Percentiles rank a stretch among this genome's conserved stretches.
These are phyloP conservation scores for Telenomus remus DNA, from an alignment of 1,140 invertebrate genomes.

Conservation along the genomic window DNA sequence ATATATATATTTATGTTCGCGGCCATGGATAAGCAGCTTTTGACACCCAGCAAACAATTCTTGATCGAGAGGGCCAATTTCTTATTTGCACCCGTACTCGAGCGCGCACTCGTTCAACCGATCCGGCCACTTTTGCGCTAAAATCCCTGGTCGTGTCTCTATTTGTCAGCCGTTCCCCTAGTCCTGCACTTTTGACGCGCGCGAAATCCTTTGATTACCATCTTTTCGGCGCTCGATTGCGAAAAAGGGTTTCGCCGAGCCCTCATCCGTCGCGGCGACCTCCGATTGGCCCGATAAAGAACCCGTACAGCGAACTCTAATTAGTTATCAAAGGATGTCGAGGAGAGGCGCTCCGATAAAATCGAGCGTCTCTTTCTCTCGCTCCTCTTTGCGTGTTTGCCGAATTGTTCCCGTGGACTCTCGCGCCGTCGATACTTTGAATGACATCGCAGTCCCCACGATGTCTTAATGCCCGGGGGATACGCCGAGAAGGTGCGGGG, in stretches of 20 bases:
- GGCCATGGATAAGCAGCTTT: constrained; percentile 29
- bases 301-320: constrained; percentile 70
- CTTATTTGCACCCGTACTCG: constrained; percentile 45
- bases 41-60: constrained; percentile 40
- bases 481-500: constrained; percentile 51
- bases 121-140: constrained; percentile 44
- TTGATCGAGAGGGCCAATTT: constrained; percentile 24
- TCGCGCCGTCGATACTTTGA: constrained; percentile 21
- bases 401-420: constrained; percentile 35
- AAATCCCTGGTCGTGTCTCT: constrained; percentile 14
- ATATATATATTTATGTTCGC: constrained; percentile 73
- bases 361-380: constrained; percentile 60
- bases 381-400: constrained; percentile 18
- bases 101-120: constrained; percentile 27
- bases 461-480: constrained; percentile 66
- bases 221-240: constrained; percentile 63
- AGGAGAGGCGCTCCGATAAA: constrained; percentile 72
- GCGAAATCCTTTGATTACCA: constrained; percentile 69
- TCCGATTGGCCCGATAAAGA: constrained; percentile 74
- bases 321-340: constrained; percentile 76
- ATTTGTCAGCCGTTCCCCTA: constrained; percentile 44
- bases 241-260: constrained; percentile 62
- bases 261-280: constrained; percentile 56
- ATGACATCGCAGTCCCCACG: constrained; percentile 52
- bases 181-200: constrained; percentile 63